These are phyloP conservation scores for Macrotus californicus DNA, from an alignment of 2,113 vertebrate genomes.

Conservation along the genomic window DNA sequence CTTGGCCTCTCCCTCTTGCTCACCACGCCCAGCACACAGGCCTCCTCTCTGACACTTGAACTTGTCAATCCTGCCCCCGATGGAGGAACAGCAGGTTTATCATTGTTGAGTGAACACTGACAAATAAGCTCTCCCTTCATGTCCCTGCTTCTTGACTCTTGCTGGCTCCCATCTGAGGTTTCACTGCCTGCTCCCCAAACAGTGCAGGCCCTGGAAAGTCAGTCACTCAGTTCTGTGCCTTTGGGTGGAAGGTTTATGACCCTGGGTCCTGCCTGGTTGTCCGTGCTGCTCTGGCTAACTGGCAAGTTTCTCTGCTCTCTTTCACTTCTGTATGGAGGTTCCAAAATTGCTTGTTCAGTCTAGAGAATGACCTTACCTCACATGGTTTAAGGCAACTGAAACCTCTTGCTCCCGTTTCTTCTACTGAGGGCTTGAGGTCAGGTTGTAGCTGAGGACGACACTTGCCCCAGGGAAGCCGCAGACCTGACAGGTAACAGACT, in stretches of 20 bases:
- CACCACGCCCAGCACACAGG: too few relatives aligned
- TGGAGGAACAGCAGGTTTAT: background rate
- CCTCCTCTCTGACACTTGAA: background rate
- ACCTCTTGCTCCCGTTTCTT: background rate
- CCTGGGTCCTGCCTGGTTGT: background rate
- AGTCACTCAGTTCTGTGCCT: background rate
- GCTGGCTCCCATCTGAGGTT: background rate
- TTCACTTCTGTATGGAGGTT: background rate
- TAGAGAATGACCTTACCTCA: background rate
- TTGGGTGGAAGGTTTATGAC: background rate
- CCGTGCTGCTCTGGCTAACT: background rate
- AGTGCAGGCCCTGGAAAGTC: background rate
- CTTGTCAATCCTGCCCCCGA: background rate
- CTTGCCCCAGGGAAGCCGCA: background rate
- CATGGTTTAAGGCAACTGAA: background rate
- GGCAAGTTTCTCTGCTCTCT: background rate
- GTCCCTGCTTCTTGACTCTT: background rate
- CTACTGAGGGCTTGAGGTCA: background rate
- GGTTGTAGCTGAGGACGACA: background rate
- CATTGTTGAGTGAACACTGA: background rate
- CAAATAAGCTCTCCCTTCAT: background rate
- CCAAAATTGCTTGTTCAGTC: background rate
- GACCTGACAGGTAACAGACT: background rate
- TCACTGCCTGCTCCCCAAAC: background rate
- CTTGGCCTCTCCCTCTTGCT: background rate